phyloP scores from a whole-genome alignment of 2,888 invertebrate genomes.

The Vandiemenella viatica region DNA sequence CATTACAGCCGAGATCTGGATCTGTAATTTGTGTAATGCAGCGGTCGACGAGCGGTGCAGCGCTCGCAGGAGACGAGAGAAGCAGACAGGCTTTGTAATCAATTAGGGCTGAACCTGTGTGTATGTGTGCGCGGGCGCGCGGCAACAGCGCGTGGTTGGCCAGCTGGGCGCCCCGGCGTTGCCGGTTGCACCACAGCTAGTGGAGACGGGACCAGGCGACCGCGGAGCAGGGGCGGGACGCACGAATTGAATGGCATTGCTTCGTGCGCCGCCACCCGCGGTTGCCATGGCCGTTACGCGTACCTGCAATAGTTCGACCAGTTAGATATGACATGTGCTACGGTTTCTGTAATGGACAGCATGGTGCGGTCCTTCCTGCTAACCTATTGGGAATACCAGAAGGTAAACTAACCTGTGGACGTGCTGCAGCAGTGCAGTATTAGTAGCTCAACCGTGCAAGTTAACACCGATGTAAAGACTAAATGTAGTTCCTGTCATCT shows the following conservation, averaged over 20 bases:
- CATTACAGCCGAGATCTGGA: too few relatives aligned
- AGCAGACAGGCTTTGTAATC: not conserved
- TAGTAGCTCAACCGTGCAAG: too few relatives aligned
- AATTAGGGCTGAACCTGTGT: too few relatives aligned
- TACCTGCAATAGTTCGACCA: not conserved
- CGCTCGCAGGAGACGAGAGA: not conserved
- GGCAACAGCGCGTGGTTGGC: not conserved
- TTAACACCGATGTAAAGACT: too few relatives aligned
- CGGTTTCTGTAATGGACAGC: constrained; percentile 28
- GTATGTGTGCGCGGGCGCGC: too few relatives aligned
- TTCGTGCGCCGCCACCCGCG: constrained; percentile 7
- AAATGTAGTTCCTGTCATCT: too few relatives aligned
- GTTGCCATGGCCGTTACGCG: not conserved
- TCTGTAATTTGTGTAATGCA: too few relatives aligned
- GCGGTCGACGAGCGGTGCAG: too few relatives aligned
- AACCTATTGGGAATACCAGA: constrained; percentile 27
- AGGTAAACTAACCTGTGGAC: constrained; percentile 24
- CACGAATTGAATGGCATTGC: constrained; percentile 2
- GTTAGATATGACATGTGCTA: not conserved
- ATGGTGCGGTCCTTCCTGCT: constrained; percentile 31
- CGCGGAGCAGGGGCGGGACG: constrained; percentile 2
- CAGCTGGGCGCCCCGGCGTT: constrained; percentile 1
- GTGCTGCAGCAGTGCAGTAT: too few relatives aligned
- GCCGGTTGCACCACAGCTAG: not conserved
- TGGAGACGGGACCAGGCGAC: too few relatives aligned